Evolutionary conservation across 2,888 invertebrate species (phyloP), one percentile per base, ranked within the genome.

Genomic region (Polymixis flavicincta): DNA sequence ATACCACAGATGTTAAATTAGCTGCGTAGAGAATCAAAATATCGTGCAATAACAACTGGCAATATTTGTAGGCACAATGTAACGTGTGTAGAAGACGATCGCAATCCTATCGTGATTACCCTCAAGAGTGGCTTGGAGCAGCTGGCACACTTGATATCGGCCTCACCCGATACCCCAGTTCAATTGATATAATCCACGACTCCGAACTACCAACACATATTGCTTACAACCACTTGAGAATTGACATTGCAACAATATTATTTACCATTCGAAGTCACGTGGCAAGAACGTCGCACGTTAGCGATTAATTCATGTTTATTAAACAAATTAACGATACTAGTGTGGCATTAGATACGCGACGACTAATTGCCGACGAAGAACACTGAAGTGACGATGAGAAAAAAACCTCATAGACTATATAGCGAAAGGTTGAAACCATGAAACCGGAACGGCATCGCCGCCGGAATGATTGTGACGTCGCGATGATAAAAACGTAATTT

Each of bases 261-360:
- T 92, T 92, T 92, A 93, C 91, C 89, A 90, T 90, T 88, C 84
- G 50, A 71, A 85, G 88, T 94, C 95, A 95, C 95, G 94, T 94
- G 94, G 89, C 88, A 63, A 71, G 82, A 85, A 85, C 88, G 89
- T 87, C 87, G 86, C 84, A 85, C 86, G 80, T 82, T 81, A 83
- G 89, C 90, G 87, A 94, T 93, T 95, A 95, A 95, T 95, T 95
- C 94, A 93, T 94, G 93, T 95, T 95, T 95, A 95, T 95, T 94
- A 95, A 93, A 95, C 94, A 94, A 94, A 95, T 95, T 94, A 94
- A 94, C 92, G 86, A 91, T 93, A 92, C 89, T 73, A 84, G 87
- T 85, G 87, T 87, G 77, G 84, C 82, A 90, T 90, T 90, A 92
- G 89, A 89, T 90, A 89, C 88, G 86, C 87, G 83, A 71, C 85